Percentiles rank a stretch among this genome's conserved stretches.
Evolutionary conservation across 2,888 invertebrate genomes (phyloP).

Genomic region (Ceramica pisi): DNA sequence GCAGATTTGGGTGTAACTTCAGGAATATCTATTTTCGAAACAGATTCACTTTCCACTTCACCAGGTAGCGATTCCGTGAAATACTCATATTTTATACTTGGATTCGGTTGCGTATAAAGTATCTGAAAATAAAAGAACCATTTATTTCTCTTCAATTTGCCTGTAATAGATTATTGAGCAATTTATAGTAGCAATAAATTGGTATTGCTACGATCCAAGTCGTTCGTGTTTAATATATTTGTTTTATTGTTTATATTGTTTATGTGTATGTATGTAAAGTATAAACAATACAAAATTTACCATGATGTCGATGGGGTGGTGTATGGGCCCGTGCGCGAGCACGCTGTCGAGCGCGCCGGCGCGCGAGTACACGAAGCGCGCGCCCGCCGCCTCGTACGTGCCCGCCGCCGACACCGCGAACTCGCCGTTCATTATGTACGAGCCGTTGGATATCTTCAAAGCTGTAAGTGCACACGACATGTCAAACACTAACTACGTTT

Average conservation of each 20-base stretch:
- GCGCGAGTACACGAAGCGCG: constrained; percentile 94
- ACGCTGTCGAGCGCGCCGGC: constrained; percentile 94
- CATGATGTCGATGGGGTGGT: constrained; percentile 95
- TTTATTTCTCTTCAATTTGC: constrained; percentile 40
- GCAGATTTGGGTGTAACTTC: constrained; percentile 70
- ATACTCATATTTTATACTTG: constrained; percentile 97
- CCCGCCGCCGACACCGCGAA: constrained; percentile 94
- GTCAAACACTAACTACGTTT: constrained; percentile 49
- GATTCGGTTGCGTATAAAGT: constrained; percentile 95
- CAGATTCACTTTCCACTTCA: constrained; percentile 79
- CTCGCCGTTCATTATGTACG: constrained; percentile 96
- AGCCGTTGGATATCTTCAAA: constrained; percentile 93
- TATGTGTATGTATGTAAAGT: no score
- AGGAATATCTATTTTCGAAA: constrained; percentile 70
- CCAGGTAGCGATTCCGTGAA: constrained; percentile 92
- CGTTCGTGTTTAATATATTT: constrained; percentile 19
- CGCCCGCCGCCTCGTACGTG: constrained; percentile 94
- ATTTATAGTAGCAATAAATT: constrained; percentile 47
- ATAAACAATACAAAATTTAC: constrained; percentile 81
- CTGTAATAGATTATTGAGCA: constrained; percentile 34
- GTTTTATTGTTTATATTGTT: constrained; percentile 8
- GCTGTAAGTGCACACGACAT: constrained; percentile 90
- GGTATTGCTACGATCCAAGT: constrained; percentile 32
- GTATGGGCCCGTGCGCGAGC: constrained; percentile 94
- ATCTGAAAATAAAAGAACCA: constrained; percentile 90